A percentile compares a stretch with the other conserved stretches of the same genome.
These are phyloP conservation scores for Pygocentrus nattereri DNA, from an alignment of 2,797 vertebrate genomes.

Conservation along the genomic window DNA sequence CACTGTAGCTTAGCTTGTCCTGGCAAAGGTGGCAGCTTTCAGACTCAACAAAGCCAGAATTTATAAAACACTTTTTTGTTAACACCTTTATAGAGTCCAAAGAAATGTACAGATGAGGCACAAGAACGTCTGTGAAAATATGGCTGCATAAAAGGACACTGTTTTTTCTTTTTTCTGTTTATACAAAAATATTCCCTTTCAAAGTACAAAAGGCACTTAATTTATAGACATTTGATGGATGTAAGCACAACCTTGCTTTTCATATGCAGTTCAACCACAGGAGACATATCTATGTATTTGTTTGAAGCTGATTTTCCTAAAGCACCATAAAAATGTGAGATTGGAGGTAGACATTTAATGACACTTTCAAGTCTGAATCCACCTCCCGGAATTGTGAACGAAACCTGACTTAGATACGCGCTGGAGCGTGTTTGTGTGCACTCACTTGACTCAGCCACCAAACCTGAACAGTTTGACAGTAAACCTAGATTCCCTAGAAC, in stretches of 20 bases:
- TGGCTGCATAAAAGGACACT: conserved; percentile 24
- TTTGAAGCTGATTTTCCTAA: conserved; percentile 60
- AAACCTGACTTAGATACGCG: conserved; percentile 39
- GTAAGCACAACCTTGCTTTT: conserved; percentile 29
- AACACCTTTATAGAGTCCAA: conserved; percentile 16
- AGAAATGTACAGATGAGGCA: conserved; percentile 46
- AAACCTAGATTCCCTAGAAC: conserved; percentile 46
- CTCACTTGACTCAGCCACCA: conserved; percentile 4
- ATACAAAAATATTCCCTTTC: conserved; percentile 62
- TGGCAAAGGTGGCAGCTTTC: neutral
- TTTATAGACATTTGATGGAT: conserved; percentile 48
- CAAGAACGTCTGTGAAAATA: conserved; percentile 4
- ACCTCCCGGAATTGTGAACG: conserved; percentile 41
- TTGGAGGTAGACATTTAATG: conserved; percentile 87
- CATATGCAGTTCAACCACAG: conserved; percentile 47
- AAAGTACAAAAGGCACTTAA: conserved; percentile 52
- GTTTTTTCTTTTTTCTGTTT: conserved; percentile 30
- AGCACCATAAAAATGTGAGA: conserved; percentile 82
- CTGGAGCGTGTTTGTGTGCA: conserved; percentile 27
- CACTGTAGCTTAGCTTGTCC: conserved; percentile 12
- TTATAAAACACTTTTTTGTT: no score
- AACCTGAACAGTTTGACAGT: conserved; percentile 61
- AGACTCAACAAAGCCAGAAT: neutral
- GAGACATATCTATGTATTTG: conserved; percentile 35
- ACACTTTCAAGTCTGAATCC: conserved; percentile 61